Conservation (phyloP, 2,113 vertebrate species). For the Equus przewalskii region DNA sequence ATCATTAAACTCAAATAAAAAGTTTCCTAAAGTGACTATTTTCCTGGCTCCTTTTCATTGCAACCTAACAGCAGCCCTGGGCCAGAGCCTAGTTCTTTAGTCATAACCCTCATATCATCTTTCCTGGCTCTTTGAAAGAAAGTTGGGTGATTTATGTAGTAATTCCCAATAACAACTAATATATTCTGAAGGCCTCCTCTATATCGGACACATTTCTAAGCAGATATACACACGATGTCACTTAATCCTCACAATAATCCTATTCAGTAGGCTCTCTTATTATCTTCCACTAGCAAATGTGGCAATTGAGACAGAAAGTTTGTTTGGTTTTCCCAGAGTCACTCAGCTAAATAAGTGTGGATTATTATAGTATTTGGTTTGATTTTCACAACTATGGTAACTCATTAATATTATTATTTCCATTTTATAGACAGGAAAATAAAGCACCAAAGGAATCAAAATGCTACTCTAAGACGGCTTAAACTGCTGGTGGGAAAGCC, state of each 20-base stretch:
- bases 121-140: neutral
- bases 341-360: neutral
- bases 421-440: neutral
- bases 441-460: neutral
- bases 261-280: neutral
- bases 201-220: neutral
- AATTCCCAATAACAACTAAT: neutral
- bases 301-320: neutral
- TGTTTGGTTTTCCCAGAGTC: neutral
- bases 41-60: neutral
- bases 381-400: neutral
- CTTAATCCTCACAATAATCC: neutral
- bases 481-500: neutral
- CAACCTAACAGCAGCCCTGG: neutral
- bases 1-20: conserved; percentile 17
- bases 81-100: neutral
- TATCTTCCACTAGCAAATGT: neutral
- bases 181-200: neutral
- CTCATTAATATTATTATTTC: conserved; percentile 20
- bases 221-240: neutral
- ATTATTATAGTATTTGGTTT: neutral
- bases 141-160: neutral
- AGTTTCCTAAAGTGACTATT: neutral
- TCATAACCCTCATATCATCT: neutral
- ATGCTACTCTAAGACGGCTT: neutral